Evolutionary conservation across 2,113 vertebrate genomes (phyloP).

Genomic region (human): GRCh38 chr3:198014001-198014500

Average conservation of each 20-base stretch:
- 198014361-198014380: background rate
- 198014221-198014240: too few relatives aligned
- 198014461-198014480: background rate
- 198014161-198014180: background rate
- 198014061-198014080: background rate
- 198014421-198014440: background rate
- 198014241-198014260: too few relatives aligned
- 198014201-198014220: background rate
- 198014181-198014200: background rate
- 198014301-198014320: background rate
- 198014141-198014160: background rate
- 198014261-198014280: too few relatives aligned
- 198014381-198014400: background rate
- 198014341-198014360: background rate
- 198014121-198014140: background rate
- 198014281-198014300: too few relatives aligned
- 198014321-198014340: background rate
- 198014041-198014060: background rate
- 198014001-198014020: background rate
- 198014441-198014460: background rate
- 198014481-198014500: background rate
- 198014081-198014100: background rate
- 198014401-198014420: background rate
- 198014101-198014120: background rate
- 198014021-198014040: background rate